phyloP scores from a whole-genome alignment of 53 echinoderm and acorn worm genomes.

The Pentamera pediparva region DNA sequence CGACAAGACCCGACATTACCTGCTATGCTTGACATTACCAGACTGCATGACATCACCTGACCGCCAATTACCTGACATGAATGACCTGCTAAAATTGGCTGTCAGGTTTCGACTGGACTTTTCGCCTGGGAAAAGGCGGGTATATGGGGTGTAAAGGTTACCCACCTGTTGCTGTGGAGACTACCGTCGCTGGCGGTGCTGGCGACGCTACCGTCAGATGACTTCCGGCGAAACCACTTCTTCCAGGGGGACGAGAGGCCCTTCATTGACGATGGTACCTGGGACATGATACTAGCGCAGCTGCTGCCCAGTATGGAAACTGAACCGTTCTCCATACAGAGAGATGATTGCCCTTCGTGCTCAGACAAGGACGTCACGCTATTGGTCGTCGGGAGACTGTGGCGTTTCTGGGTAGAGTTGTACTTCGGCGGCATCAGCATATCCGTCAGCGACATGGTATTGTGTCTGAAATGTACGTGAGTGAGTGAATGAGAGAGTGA shows the following conservation, averaged over 20 bases:
- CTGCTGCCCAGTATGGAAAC: slow-evolving; percentile 30
- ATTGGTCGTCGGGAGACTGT: slow-evolving; percentile 55
- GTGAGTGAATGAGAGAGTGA: neutral
- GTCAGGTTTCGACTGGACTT: neutral
- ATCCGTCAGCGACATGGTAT: slow-evolving; percentile 33
- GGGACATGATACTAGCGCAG: slow-evolving; percentile 37
- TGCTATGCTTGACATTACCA: neutral
- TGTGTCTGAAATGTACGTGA: slow-evolving; percentile 2
- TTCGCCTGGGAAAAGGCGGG: neutral
- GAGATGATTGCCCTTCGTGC: neutral
- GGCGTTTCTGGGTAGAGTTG: slow-evolving; percentile 31
- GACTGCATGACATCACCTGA: neutral
- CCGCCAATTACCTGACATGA: neutral
- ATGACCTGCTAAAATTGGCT: neutral
- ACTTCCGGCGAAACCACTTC: slow-evolving; percentile 48
- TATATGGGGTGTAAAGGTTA: too few relatives aligned
- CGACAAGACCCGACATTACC: neutral
- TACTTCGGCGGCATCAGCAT: slow-evolving; percentile 50
- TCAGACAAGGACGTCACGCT: neutral
- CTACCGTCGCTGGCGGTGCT: slow-evolving; percentile 81
- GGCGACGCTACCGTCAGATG: slow-evolving; percentile 55
- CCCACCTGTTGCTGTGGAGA: slow-evolving; percentile 64
- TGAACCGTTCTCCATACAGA: neutral
- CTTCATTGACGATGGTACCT: slow-evolving; percentile 40
- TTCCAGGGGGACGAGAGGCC: slow-evolving; percentile 54